A percentile compares a stretch with the other conserved stretches of the same genome.
Evolutionary conservation across 2,113 vertebrate genomes (phyloP).

Genomic region (Rutilus rutilus): DNA sequence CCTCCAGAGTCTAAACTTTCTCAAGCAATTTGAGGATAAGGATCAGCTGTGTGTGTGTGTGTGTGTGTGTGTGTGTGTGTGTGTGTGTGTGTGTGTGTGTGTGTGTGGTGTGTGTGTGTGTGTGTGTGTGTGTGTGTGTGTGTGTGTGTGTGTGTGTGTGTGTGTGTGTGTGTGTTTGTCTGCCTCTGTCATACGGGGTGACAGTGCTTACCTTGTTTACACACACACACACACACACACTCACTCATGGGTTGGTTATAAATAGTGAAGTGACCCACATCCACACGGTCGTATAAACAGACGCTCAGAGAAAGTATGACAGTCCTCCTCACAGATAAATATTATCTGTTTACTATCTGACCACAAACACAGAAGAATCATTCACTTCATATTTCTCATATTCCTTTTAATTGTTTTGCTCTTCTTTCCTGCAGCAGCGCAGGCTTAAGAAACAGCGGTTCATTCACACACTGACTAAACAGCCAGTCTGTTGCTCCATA

Average conservation of each 20-base stretch:
- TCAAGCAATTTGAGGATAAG: neutral
- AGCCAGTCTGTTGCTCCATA: too few species aligned
- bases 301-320: neutral
- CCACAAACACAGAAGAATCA: constrained; percentile 16
- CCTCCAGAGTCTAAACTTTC: neutral
- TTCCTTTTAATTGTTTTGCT: neutral
- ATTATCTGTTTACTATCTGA: constrained; percentile 27
- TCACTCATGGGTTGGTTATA: neutral
- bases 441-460: neutral
- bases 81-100: neutral
- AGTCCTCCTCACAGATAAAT: constrained; percentile 19
- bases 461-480: too few species aligned
- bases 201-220: neutral
- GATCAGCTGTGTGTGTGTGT: neutral
- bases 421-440: neutral
- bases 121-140: neutral
- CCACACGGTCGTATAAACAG: constrained; percentile 19
- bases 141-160: neutral
- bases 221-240: neutral
- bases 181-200: neutral
- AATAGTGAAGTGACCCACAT: constrained; percentile 46
- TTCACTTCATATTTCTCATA: constrained; percentile 2
- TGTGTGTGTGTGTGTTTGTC: neutral
- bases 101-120: neutral
- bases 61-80: neutral